A percentile compares a stretch with the other conserved stretches of the same genome.
Conservation (phyloP, 2,888 invertebrate genomes). For the Halocaridina rubra region DNA sequence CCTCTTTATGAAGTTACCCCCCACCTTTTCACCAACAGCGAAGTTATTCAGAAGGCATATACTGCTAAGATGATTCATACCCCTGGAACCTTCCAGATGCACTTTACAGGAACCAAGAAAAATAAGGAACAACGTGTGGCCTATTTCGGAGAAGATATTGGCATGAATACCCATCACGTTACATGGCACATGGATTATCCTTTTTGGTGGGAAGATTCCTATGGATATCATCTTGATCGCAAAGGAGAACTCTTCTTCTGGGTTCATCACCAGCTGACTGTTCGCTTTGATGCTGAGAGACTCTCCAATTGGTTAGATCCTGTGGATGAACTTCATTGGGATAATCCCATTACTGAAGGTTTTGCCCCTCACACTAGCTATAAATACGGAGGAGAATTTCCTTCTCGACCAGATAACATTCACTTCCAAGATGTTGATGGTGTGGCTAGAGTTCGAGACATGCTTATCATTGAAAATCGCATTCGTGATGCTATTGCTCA, state of each 20-base stretch:
- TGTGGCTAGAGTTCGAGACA: constrained; percentile 64
- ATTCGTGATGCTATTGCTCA: constrained; percentile 74
- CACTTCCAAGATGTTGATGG: constrained; percentile 65
- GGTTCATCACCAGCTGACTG: constrained; percentile 65
- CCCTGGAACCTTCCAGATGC: constrained; percentile 65
- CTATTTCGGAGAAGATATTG: constrained; percentile 80
- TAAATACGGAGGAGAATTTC: constrained; percentile 74
- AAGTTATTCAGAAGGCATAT: constrained; percentile 73
- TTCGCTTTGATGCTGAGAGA: constrained; percentile 73
- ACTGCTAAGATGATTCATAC: constrained; percentile 64
- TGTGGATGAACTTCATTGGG: constrained; percentile 65
- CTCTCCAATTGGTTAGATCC: constrained; percentile 64
- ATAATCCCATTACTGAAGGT: constrained; percentile 67
- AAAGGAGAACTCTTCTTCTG: constrained; percentile 66
- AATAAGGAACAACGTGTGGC: constrained; percentile 74
- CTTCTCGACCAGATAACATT: constrained; percentile 65
- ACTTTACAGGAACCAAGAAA: constrained; percentile 67
- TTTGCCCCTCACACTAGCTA: constrained; percentile 75
- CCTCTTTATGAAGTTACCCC: constrained; percentile 78
- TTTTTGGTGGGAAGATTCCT: constrained; percentile 56
- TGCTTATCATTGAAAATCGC: constrained; percentile 71
- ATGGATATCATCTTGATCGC: constrained; percentile 64
- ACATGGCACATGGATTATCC: constrained; percentile 52
- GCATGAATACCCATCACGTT: constrained; percentile 76
- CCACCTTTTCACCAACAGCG: constrained; percentile 75